Evolutionary conservation across 2,888 invertebrate genomes (phyloP).

Genomic region (Phortica okadai): DNA sequence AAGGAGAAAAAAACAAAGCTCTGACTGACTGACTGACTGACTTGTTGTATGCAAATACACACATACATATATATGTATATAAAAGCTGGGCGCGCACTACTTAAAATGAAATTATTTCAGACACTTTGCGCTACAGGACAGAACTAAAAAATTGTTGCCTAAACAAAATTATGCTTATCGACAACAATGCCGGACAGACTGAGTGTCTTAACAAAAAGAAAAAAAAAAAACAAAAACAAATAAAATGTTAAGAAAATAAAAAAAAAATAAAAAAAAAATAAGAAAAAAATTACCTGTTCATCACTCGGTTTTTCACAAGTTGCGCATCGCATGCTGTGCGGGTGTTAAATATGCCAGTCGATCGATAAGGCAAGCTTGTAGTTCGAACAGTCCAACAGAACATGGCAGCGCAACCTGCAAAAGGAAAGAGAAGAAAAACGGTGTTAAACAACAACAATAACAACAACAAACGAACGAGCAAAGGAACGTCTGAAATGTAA

Average conservation of each 20-base stretch:
- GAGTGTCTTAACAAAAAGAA: no score
- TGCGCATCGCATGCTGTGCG: constrained; percentile 27
- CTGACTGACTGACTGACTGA: no score
- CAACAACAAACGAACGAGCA: background rate
- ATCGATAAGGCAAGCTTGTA: background rate
- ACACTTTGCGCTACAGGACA: background rate
- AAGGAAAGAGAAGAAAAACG: constrained; percentile 11
- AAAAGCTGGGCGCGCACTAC: background rate
- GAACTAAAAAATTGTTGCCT: background rate
- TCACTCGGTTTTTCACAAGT: background rate
- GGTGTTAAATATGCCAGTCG: constrained; percentile 6
- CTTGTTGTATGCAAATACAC: no score
- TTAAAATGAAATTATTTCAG: constrained; percentile 14
- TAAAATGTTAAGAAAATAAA: background rate
- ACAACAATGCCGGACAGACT: no score
- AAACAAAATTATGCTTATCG: background rate
- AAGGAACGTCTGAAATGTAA: constrained; percentile 73
- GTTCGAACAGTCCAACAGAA: background rate
- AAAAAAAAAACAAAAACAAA: no score
- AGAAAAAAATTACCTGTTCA: background rate
- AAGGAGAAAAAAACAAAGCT: no score
- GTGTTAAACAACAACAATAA: constrained; percentile 34
- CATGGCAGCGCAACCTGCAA: background rate
- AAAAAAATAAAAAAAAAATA: background rate
- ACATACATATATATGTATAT: background rate